Conservation (phyloP, 1,140 invertebrate species). For the Ectropis grisescens region DNA sequence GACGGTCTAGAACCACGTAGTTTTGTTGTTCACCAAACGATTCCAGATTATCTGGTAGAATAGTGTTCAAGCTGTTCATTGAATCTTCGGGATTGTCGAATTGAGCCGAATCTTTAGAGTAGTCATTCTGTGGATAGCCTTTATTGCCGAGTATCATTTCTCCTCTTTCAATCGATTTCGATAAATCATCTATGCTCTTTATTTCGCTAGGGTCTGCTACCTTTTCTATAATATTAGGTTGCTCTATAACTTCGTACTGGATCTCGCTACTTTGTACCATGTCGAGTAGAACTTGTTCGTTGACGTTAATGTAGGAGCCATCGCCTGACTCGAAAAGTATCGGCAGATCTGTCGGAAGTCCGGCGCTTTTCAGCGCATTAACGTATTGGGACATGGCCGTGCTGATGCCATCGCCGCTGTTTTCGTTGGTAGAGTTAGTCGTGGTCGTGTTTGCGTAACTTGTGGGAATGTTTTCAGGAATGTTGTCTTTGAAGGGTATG, state of each 20-base stretch:
- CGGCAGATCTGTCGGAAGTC: constrained; percentile 68
- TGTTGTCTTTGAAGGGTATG: constrained; percentile 31
- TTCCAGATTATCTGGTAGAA: constrained; percentile 53
- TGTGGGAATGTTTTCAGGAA: constrained; percentile 38
- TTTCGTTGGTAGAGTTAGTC: constrained; percentile 19
- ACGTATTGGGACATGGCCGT: constrained; percentile 66
- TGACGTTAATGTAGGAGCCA: constrained; percentile 70
- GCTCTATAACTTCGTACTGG: constrained; percentile 70
- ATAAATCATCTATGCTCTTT: constrained; percentile 64
- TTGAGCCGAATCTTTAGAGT: constrained; percentile 12
- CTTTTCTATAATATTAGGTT: constrained; percentile 62
- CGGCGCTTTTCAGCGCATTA: constrained; percentile 68
- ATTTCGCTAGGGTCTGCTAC: constrained; percentile 59
- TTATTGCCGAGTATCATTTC: constrained; percentile 47
- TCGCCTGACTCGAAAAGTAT: constrained; percentile 71
- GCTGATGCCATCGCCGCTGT: constrained; percentile 24
- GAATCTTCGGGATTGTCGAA: constrained; percentile 27
- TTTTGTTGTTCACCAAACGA: constrained; percentile 48
- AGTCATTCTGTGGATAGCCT: constrained; percentile 21
- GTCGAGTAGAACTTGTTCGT: constrained; percentile 70
- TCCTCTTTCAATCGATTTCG: constrained; percentile 56
- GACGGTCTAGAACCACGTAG: constrained; percentile 38
- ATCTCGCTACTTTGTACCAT: constrained; percentile 70
- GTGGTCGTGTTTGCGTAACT: constrained; percentile 26
- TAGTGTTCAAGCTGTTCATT: constrained; percentile 48